A percentile compares a stretch with the other conserved stretches of the same genome.
Conservation (phyloP, 53 echinoderm and acorn worm species). For the Zoroaster sp. region DNA sequence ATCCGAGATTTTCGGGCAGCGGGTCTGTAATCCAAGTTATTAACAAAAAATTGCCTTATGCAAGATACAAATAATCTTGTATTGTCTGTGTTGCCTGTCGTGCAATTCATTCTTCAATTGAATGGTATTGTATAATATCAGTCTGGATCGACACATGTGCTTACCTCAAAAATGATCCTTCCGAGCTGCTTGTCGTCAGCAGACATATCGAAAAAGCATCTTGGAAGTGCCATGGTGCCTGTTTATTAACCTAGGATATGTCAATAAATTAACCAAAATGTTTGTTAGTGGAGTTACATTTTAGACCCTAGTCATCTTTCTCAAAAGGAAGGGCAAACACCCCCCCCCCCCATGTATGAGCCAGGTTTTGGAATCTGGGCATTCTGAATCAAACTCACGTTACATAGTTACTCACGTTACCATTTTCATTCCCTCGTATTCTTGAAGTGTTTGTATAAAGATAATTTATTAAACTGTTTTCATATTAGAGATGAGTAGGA, state of each 20-base stretch:
- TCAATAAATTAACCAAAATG: no score
- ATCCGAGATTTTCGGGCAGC: neutral
- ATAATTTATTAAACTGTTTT: no score
- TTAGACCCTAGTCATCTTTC: no score
- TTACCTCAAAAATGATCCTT: constrained; percentile 75
- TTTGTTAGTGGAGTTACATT: no score
- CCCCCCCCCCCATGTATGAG: no score
- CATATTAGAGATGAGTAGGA: no score
- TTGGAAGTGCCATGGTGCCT: constrained; percentile 18
- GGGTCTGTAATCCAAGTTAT: neutral
- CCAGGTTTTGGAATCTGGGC: no score
- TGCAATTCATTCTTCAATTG: neutral
- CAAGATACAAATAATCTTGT: neutral
- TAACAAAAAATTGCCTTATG: neutral
- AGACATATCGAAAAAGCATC: constrained; percentile 71
- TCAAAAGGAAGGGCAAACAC: no score
- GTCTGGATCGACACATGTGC: neutral
- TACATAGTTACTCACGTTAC: no score
- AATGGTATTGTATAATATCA: neutral
- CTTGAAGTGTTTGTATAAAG: no score
- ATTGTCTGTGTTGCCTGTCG: neutral
- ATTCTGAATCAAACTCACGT: no score
- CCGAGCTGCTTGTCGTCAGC: constrained; percentile 56
- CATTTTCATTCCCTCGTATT: no score
- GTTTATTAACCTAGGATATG: neutral